A percentile compares a stretch with the other conserved stretches of the same genome.
phyloP scores from a whole-genome alignment of 2,888 invertebrate species.

The Ochlodes sylvanus region DNA sequence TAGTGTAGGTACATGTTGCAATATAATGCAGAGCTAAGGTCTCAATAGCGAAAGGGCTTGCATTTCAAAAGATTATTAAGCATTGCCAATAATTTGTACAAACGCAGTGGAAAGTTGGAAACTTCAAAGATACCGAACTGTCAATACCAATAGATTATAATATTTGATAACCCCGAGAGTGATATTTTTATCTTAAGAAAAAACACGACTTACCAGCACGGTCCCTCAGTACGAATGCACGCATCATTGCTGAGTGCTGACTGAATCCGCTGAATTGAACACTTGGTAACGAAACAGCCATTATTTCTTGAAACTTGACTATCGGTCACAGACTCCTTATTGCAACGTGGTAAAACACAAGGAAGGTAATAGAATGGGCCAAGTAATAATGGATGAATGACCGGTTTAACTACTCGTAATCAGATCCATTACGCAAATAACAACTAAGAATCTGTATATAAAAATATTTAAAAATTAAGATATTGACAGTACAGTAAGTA shows the following conservation, averaged over 20 bases:
- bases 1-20: no score
- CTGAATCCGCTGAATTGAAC: no score
- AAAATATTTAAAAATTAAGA: no score
- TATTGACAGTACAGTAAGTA: no score
- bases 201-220: conserved; percentile 57
- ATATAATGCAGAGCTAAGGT: neutral
- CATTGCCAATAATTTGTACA: no score
- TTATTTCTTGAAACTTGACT: conserved; percentile 26
- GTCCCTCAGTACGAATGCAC: conserved; percentile 49
- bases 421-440: conserved; percentile 18
- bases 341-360: conserved; percentile 30
- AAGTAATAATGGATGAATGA: conserved; percentile 38
- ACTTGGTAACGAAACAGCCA: conserved; percentile 19
- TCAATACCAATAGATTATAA: conserved; percentile 1
- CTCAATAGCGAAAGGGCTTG: neutral
- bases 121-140: neutral
- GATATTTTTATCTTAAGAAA: conserved; percentile 30
- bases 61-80: neutral
- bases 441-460: no score
- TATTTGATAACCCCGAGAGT: neutral
- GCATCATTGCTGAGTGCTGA: conserved; percentile 11
- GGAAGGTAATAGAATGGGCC: conserved; percentile 26
- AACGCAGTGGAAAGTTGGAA: no score
- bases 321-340: conserved; percentile 12
- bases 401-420: conserved; percentile 43